Percentiles rank a stretch among this genome's conserved stretches.
These are phyloP conservation scores for Chrysolina oricalcia DNA, from an alignment of 2,888 invertebrate species.

Conservation along the genomic window DNA sequence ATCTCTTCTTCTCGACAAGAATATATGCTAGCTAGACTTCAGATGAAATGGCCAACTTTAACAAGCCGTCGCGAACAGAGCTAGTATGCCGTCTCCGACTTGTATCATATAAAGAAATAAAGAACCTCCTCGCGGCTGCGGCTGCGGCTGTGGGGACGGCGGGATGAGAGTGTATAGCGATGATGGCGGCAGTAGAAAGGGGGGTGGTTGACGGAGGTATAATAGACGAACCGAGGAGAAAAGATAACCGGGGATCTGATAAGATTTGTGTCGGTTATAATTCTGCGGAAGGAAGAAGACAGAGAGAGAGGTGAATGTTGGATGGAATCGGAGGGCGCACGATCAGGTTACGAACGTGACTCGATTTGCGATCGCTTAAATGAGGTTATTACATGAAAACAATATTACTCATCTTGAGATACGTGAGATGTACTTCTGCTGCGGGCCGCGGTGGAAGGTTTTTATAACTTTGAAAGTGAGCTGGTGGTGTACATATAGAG, in stretches of 20 bases:
- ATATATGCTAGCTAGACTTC: too few relatives aligned
- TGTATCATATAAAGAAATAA: constrained; percentile 54
- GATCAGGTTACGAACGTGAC: constrained; percentile 63
- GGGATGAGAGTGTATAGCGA: constrained; percentile 20
- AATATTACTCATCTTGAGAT: constrained; percentile 63
- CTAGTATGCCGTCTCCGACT: constrained; percentile 25
- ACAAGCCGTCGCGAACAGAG: constrained; percentile 9
- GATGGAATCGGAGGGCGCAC: constrained; percentile 40
- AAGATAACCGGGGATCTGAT: constrained; percentile 63
- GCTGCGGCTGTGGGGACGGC: constrained; percentile 25
- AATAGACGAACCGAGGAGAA: constrained; percentile 58
- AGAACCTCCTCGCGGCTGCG: constrained; percentile 36
- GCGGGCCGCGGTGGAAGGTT: not conserved
- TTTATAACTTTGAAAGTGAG: not conserved
- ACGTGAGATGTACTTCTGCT: constrained; percentile 40
- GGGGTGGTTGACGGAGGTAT: constrained; percentile 51
- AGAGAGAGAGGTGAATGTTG: constrained; percentile 52
- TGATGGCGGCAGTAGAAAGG: constrained; percentile 22
- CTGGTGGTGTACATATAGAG: not conserved
- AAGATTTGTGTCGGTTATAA: constrained; percentile 65
- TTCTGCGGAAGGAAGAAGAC: constrained; percentile 42
- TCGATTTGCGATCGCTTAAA: constrained; percentile 65
- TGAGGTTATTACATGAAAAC: constrained; percentile 67
- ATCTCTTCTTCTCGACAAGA: too few relatives aligned
- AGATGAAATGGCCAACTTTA: constrained; percentile 37